phyloP scores from a whole-genome alignment of 2,113 vertebrate genomes.

The Psammodynastes pulverulentus region DNA sequence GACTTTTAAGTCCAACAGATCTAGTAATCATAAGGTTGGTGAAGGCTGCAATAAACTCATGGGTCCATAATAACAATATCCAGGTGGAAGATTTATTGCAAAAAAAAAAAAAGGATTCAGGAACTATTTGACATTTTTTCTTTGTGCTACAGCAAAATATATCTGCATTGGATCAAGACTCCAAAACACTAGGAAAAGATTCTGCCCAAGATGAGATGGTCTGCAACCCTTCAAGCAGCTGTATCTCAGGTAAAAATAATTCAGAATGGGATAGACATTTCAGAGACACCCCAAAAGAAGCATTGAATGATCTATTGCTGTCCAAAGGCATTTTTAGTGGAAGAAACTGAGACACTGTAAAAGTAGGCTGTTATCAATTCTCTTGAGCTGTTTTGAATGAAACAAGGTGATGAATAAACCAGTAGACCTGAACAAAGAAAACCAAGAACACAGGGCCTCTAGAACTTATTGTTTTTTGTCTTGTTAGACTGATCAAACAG shows the following conservation, averaged over 20 bases:
- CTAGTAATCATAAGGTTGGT: not conserved
- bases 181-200: not conserved
- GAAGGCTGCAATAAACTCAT: not conserved
- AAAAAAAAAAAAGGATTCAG: not conserved
- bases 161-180: not conserved
- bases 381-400: not conserved
- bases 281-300: not conserved
- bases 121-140: not conserved
- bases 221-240: not conserved
- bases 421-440: not conserved
- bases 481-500: not conserved
- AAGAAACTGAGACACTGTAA: not conserved
- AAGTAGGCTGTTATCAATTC: not conserved
- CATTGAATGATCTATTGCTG: not conserved
- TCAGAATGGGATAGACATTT: not conserved
- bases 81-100: not conserved
- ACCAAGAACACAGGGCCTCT: not conserved
- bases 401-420: not conserved
- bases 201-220: not conserved
- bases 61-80: not conserved
- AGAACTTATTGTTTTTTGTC: not conserved
- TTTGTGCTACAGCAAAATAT: not conserved
- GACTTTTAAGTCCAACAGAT: not conserved
- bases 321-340: not conserved
- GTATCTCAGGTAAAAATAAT: slow-evolving; percentile 23